phyloP scores from a whole-genome alignment of 2,888 invertebrate genomes.

The Cremastobaeus sp. region DNA sequence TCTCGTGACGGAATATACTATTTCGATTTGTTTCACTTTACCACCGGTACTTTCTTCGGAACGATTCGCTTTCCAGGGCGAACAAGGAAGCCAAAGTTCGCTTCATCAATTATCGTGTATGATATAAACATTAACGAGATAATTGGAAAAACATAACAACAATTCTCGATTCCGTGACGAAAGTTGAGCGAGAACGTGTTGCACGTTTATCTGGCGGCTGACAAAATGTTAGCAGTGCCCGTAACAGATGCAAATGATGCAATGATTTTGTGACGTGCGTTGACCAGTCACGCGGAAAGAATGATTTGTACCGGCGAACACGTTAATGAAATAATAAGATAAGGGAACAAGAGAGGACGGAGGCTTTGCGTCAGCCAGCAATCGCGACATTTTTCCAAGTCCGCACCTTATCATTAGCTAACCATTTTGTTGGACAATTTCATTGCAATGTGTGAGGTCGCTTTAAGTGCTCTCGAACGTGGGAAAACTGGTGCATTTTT shows the following conservation, averaged over 20 bases:
- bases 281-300: constrained; percentile 51
- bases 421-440: constrained; percentile 16
- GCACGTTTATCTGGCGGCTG: constrained; percentile 19
- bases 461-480: no score
- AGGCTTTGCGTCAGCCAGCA: constrained; percentile 20
- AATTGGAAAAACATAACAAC: no score
- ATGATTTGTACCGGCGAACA: constrained; percentile 44
- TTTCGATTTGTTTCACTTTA: no score
- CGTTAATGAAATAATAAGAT: constrained; percentile 42
- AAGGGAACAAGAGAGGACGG: constrained; percentile 11
- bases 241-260: constrained; percentile 41
- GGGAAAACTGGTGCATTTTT: no score
- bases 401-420: neutral
- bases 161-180: neutral
- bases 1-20: no score
- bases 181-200: constrained; percentile 12
- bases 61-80: no score
- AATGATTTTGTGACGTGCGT: constrained; percentile 52
- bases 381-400: constrained; percentile 31
- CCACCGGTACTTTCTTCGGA: no score
- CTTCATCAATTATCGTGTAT: no score
- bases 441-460: no score
- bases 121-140: no score
- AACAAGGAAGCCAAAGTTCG: no score
- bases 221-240: constrained; percentile 16